Base-by-base conservation (phyloP, 2,113 vertebrate genomes). In the Oceanodroma tethys region DNA sequence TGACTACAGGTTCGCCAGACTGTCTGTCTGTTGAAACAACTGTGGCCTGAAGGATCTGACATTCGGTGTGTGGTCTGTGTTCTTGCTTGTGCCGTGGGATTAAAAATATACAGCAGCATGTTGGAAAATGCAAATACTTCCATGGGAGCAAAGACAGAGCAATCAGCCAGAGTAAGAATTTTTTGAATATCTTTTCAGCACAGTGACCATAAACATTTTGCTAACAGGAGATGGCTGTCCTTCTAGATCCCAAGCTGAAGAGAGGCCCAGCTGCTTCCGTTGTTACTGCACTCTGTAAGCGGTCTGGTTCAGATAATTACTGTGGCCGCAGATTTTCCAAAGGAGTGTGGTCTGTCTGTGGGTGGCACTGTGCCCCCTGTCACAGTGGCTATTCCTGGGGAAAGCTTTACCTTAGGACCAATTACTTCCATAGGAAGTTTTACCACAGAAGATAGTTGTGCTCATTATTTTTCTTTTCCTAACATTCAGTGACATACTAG, bases 41-140 rank as follows among this genome's bases (percentile, higher is more conserved):
- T 98, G 52, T 98, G 97, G 97, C 95, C 97, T 29, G 85, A 93
- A 92, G 97, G 95, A 85, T 97, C 97, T 75, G 97, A 98, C 29
- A 83, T 98, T 88, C 94, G 68, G 4, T 56, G 85, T 43, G 93
- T 89, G 45, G 15, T 95, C 58, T 98, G 97, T 66, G 97, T 97
- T 66, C 82, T 97, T 80, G 81, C 90, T 16, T 98, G 97, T 60
- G 94, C 97, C 0, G 43, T 96, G 43, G 86, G 56, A 30, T 91
- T 98, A 92, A 92, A 89, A 81, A 81, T 97, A 52, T 96, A 97
- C 70, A 95, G 78, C 47, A 32, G 20, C 22, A 26, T 97, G 86
- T 58, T 97, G 89, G 48, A 80, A 82, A 92, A 80, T 50, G 74
- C 73, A 67, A 17, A 45, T 36, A 40, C 32, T 58, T 55, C 60